These are phyloP conservation scores for Delphinapterus leucas DNA, from an alignment of 2,113 vertebrate genomes.

Conservation along the genomic window DNA sequence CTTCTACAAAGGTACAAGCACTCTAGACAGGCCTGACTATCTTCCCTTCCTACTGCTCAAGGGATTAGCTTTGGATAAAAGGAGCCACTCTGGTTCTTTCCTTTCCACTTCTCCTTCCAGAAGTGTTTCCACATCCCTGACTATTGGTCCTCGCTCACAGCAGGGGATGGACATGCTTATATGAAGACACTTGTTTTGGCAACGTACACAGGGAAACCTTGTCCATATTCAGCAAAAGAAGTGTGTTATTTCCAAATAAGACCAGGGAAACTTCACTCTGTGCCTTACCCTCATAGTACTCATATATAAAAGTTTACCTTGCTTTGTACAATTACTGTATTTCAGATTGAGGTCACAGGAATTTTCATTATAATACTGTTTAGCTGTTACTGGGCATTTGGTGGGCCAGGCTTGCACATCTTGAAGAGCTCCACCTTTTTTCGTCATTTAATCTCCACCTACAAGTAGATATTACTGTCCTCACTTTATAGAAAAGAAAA, in stretches of 20 bases:
- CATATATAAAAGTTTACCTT: not conserved
- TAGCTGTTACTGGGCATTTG: not conserved
- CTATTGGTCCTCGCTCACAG: not conserved
- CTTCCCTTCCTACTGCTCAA: not conserved
- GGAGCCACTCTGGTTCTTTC: not conserved
- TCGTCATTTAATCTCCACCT: not conserved
- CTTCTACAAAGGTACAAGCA: not conserved
- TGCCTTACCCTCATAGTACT: not conserved
- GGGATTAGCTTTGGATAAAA: not conserved
- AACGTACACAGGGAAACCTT: fast-evolving
- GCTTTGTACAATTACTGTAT: not conserved
- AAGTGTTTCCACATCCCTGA: not conserved
- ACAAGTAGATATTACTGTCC: not conserved
- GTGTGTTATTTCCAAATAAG: not conserved
- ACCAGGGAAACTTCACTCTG: not conserved
- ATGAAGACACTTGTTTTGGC: not conserved
- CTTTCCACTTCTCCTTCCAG: not conserved
- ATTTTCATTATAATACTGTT: not conserved
- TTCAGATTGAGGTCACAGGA: not conserved
- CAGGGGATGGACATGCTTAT: fast-evolving
- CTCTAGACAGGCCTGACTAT: not conserved
- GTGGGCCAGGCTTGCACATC: not conserved
- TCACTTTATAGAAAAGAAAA: not conserved
- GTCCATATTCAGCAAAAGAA: not conserved
- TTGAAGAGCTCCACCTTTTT: not conserved